phyloP scores from a whole-genome alignment of 1,140 invertebrate genomes.

The Danaus plexippus region DNA sequence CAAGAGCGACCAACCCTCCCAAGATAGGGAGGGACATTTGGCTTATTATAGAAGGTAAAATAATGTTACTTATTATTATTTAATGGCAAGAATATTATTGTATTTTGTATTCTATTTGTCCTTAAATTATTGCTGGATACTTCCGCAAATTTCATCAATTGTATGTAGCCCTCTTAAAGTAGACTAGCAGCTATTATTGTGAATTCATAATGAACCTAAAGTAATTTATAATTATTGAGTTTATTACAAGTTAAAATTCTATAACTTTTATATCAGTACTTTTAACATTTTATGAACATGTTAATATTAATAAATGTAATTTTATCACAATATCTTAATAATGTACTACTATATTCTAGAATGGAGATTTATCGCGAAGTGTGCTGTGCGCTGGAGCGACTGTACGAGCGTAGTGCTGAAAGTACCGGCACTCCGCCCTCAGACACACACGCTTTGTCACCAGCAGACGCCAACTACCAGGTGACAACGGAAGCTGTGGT shows the following conservation, averaged over 20 bases:
- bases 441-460: constrained; percentile 55
- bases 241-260: too few species aligned
- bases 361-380: constrained; percentile 93
- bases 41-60: constrained; percentile 78
- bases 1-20: constrained; percentile 82
- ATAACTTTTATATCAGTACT: too few species aligned
- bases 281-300: too few species aligned
- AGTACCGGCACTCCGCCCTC: constrained; percentile 50
- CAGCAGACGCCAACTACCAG: constrained; percentile 65
- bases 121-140: not conserved
- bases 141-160: too few species aligned
- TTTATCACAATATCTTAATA: too few species aligned
- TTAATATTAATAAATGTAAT: too few species aligned
- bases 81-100: not conserved
- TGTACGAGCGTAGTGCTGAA: constrained; percentile 80
- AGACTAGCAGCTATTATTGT: too few species aligned
- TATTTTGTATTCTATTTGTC: constrained; percentile 3
- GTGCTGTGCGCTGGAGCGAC: constrained; percentile 82
- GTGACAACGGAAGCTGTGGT: constrained; percentile 28
- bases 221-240: too few species aligned
- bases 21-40: constrained; percentile 82
- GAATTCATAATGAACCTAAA: too few species aligned
- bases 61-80: constrained; percentile 1
- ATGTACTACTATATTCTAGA: constrained; percentile 60
- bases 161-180: too few species aligned